Percentiles rank a stretch among this genome's conserved stretches.
These are phyloP conservation scores for Perca fluviatilis DNA, from an alignment of 2,113 vertebrate species.

Conservation along the genomic window DNA sequence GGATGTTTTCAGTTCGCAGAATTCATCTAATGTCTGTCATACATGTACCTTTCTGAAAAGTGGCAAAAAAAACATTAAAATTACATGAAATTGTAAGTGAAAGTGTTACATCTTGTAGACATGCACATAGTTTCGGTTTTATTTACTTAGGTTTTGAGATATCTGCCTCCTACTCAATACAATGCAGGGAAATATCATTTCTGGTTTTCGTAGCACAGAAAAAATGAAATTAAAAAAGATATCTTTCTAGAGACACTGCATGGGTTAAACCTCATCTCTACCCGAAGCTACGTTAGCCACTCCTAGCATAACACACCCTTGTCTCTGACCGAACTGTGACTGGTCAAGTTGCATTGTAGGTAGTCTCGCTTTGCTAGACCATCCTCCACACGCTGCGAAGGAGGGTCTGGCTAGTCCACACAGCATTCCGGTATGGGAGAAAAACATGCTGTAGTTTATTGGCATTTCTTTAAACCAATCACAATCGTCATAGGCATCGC, in stretches of 20 bases:
- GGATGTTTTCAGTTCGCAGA: conserved; percentile 31
- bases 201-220: neutral
- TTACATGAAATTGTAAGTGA: neutral
- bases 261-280: no score
- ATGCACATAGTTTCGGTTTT: neutral
- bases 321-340: neutral
- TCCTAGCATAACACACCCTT: no score
- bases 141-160: neutral
- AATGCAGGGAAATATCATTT: neutral
- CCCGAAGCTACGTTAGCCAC: neutral
- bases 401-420: no score
- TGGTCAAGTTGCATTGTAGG: neutral
- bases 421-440: no score
- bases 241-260: neutral
- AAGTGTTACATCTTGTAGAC: neutral
- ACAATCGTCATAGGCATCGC: no score
- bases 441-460: no score
- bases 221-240: neutral
- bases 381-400: no score
- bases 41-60: neutral
- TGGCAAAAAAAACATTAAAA: neutral
- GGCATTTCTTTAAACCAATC: no score
- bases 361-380: neutral
- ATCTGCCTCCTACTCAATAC: neutral
- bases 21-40: conserved; percentile 22